Evolutionary conservation across 1,140 invertebrate genomes (phyloP).

Genomic region (Vanessa atalanta): DNA sequence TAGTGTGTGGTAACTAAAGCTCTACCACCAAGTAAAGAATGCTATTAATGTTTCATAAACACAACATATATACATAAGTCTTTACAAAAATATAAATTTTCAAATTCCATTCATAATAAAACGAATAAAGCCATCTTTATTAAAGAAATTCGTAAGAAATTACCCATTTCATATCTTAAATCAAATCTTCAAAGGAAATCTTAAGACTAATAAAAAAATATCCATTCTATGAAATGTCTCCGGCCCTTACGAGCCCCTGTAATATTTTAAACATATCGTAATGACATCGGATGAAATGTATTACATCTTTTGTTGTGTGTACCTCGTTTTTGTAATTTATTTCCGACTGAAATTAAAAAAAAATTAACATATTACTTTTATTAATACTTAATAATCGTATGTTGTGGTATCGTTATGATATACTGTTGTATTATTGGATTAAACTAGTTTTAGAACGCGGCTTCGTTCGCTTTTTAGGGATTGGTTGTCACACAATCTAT

Average conservation of each 20-base stretch:
- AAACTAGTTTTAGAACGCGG: background rate
- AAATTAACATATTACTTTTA: background rate
- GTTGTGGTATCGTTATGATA: no score
- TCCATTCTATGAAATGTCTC: slow-evolving; percentile 29
- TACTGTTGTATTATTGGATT: background rate
- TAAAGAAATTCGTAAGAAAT: background rate
- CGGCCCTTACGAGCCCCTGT: slow-evolving; percentile 24
- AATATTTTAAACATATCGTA: slow-evolving; percentile 50
- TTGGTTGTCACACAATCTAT: no score
- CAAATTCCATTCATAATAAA: no score
- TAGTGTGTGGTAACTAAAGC: no score
- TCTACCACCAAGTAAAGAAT: no score
- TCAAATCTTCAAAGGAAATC: slow-evolving; percentile 33
- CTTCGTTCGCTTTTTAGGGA: no score
- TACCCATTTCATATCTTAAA: slow-evolving; percentile 30
- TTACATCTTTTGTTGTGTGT: slow-evolving; percentile 28
- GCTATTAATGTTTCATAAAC: no score
- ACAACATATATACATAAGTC: no score
- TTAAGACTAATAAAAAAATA: slow-evolving; percentile 32
- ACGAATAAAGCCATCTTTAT: background rate
- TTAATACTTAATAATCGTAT: background rate
- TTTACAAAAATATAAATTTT: no score
- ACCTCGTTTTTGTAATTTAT: background rate
- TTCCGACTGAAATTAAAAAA: background rate
- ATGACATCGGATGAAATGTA: slow-evolving; percentile 48